These are phyloP conservation scores for Lacerta agilis DNA, from an alignment of 2,797 vertebrate genomes.

Conservation along the genomic window DNA sequence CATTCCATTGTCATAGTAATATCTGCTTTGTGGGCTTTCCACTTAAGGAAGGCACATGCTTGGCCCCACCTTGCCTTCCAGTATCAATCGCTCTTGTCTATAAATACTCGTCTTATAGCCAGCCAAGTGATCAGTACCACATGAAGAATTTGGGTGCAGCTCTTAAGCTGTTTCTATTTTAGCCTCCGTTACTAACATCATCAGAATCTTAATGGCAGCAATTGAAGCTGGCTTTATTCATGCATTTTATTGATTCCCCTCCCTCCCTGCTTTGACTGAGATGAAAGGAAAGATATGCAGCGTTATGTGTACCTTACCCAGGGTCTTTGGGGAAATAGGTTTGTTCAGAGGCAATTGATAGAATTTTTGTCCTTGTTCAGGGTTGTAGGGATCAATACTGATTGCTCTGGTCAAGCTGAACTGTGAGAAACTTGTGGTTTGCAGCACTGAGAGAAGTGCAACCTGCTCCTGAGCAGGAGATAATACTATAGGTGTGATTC, in stretches of 20 bases:
- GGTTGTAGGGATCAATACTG: neutral
- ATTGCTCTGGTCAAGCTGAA: neutral
- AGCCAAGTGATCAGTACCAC: neutral
- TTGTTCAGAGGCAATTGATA: constrained; percentile 5
- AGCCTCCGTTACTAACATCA: neutral
- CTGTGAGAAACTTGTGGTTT: neutral
- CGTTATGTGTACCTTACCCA: neutral
- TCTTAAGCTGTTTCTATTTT: neutral
- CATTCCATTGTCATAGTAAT: neutral
- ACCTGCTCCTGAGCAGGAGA: neutral
- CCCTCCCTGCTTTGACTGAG: neutral
- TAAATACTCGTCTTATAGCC: neutral
- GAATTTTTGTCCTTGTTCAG: neutral
- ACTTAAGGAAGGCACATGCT: neutral
- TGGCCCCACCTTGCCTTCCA: neutral
- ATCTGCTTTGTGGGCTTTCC: neutral
- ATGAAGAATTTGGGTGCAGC: neutral
- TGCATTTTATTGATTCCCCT: neutral
- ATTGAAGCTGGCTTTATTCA: neutral
- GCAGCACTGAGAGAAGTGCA: neutral
- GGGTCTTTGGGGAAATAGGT: neutral
- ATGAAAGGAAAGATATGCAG: neutral
- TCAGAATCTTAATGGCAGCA: neutral
- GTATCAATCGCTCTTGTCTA: neutral
- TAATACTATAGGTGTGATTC: neutral